Base-by-base conservation (phyloP, 2,888 invertebrate species). In the Rugalucina vietnamica region DNA sequence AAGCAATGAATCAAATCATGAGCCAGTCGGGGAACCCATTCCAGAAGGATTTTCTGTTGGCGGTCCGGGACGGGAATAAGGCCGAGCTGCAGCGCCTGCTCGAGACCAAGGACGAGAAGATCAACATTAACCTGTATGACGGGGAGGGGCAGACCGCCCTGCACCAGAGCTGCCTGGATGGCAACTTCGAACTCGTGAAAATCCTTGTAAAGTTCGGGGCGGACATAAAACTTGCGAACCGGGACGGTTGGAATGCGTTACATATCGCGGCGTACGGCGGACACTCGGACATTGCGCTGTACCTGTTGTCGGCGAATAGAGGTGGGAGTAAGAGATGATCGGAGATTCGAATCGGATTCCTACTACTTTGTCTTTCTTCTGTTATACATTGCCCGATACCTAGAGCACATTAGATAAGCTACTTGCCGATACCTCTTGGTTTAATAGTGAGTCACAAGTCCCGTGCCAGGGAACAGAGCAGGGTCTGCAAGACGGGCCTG, bases 241-340 rank as follows among this genome's bases (percentile, higher is more conserved):
- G 94, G 14, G 95, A 95, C 84, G 95, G 95, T 1, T 95, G 95
- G 95, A 94, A 92, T 81, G 92, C 94, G 8, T 82, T 94, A 21
- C 94, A 94, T 84, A 93, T 95, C n/a, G 95, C 95, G 0, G 94
- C 94, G 4, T 95, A 92, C 77, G 93, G 94, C 1, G 95, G 95
- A 8, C 95, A 95, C 82, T 91, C 92, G 76, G 94, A 94, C 84
- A 94, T 95, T 69, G 92, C 92, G 4, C 74, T 93, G 10, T 95
- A 93, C 85, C 89, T 95, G 12, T 91, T 93, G 39, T 88, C 91
- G 27, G 91, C 90, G 10, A 89, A 85, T 50, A 81, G 88, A 39
- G 84, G 82, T 60, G 75, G 77, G 12, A 84, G 65, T 18, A 49
- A 49, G n/a, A 73, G 73, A 43, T 43, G 36, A 34, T 65, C 18